Evolutionary conservation across 2,888 invertebrate species (phyloP), one percentile per base, ranked within the genome.

Genomic region (Megalurothrips usitatus): DNA sequence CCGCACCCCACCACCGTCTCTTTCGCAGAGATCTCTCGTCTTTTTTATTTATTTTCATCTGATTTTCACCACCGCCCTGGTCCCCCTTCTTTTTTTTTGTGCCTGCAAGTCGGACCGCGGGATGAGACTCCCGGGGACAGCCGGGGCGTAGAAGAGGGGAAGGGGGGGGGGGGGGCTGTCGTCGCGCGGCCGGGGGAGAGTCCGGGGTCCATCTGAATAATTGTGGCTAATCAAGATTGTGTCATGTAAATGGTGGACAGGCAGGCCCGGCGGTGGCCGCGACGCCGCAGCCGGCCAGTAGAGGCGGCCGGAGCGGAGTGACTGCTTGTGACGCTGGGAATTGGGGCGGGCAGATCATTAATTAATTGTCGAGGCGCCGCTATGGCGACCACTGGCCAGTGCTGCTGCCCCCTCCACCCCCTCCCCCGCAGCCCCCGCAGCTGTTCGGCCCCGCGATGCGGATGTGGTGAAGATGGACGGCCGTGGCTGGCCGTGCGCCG

Each of bases 201-300:
- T 6, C 34, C 11, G 58, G 19, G 58, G n/a, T 17, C n/a, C 58
- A 58, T 75, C 68, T 75, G 68, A 75, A 75, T 75, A 75, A 75
- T 75, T 75, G 68, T 12, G 68, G 26, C 68, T 75, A 75, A 75
- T 75, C 68, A 75, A 75, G 26, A 75, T 75, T 75, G 68, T 75
- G 68, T 75, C 68, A 75, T 75, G 68, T 23, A 75, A 75, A 75
- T 75, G 68, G 3, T 43, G 58, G 58, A 58, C 19, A 17, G 11
- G 58, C 58, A 6, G 58, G 58, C 14, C 52, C 6, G 52, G 14
- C 52, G 3, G 52, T 52, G 52, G 52, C 52, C 14, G 52, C 52
- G 52, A 14, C 1, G 52, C 17, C 14, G 11, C 52, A 17, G 52
- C 52, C 68, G 68, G 68, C 68, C 68, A 4, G 52, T 52, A 12